These are phyloP conservation scores for Nineta flava DNA, from an alignment of 2,888 invertebrate genomes.

Conservation along the genomic window DNA sequence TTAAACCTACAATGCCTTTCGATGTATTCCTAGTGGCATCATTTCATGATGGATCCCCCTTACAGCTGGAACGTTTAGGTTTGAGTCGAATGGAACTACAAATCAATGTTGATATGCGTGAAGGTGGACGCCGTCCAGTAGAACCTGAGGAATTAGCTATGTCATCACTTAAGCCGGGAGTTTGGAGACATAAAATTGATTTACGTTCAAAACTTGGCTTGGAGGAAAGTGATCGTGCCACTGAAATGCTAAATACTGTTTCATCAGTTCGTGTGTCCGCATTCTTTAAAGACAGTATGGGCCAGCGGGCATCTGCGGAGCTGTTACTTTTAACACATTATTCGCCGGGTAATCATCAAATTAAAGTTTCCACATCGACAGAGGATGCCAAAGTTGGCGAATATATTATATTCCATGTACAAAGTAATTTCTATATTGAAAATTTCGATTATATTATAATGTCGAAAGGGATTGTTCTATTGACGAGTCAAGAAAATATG, in stretches of 20 bases:
- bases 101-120: slow-evolving; percentile 41
- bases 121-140: slow-evolving; percentile 47
- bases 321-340: slow-evolving; percentile 59
- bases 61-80: slow-evolving; percentile 44
- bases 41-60: slow-evolving; percentile 77
- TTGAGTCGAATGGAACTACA: slow-evolving; percentile 51
- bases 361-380: slow-evolving; percentile 76
- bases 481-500: slow-evolving; percentile 75
- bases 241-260: slow-evolving; percentile 48
- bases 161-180: slow-evolving; percentile 49
- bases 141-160: slow-evolving; percentile 43
- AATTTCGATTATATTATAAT: slow-evolving; percentile 81
- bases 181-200: slow-evolving; percentile 74
- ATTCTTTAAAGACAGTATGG: slow-evolving; percentile 48
- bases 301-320: slow-evolving; percentile 49
- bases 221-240: slow-evolving; percentile 37
- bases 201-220: slow-evolving; percentile 48
- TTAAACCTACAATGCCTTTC: slow-evolving; percentile 90
- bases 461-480: slow-evolving; percentile 80
- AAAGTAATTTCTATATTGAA: slow-evolving; percentile 80
- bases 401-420: slow-evolving; percentile 86
- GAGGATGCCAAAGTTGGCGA: slow-evolving; percentile 69
- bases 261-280: slow-evolving; percentile 53
- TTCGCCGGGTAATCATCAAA: slow-evolving; percentile 67
- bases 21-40: slow-evolving; percentile 73